phyloP scores from a whole-genome alignment of 2,797 vertebrate genomes.

The Xenopus petersii region DNA sequence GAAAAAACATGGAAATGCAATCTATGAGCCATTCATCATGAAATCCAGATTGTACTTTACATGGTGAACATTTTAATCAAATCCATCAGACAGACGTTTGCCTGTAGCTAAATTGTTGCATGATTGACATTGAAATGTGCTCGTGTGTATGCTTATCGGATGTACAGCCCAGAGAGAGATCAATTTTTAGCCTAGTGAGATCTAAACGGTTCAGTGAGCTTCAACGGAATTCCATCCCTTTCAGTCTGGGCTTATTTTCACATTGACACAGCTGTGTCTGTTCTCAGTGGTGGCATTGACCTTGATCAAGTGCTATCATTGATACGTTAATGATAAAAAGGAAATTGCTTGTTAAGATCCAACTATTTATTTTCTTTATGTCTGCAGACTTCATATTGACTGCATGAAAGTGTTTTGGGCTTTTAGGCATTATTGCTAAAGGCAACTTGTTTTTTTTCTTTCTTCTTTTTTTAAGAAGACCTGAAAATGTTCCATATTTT shows the following conservation, averaged over 20 bases:
- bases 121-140: conserved; percentile 45
- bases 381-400: neutral
- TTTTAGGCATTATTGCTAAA: conserved; percentile 1
- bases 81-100: conserved; percentile 30
- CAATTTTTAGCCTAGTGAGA: conserved; percentile 35
- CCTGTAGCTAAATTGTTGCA: conserved; percentile 42
- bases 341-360: conserved; percentile 33
- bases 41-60: conserved; percentile 8
- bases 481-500: neutral
- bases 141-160: conserved; percentile 23
- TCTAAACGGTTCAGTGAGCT: conserved; percentile 42
- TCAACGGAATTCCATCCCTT: conserved; percentile 40
- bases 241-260: conserved; percentile 50
- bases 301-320: conserved; percentile 35
- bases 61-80: conserved; percentile 34
- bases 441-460: neutral
- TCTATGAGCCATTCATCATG: conserved; percentile 13
- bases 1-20: neutral
- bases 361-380: conserved; percentile 11
- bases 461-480: neutral
- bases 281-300: conserved; percentile 20
- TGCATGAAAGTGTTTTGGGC: neutral
- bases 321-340: neutral
- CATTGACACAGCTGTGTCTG: conserved; percentile 35
- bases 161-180: conserved; percentile 32